phyloP scores from a whole-genome alignment of 2,797 vertebrate species.

The Chelidonichthys spinosus region DNA sequence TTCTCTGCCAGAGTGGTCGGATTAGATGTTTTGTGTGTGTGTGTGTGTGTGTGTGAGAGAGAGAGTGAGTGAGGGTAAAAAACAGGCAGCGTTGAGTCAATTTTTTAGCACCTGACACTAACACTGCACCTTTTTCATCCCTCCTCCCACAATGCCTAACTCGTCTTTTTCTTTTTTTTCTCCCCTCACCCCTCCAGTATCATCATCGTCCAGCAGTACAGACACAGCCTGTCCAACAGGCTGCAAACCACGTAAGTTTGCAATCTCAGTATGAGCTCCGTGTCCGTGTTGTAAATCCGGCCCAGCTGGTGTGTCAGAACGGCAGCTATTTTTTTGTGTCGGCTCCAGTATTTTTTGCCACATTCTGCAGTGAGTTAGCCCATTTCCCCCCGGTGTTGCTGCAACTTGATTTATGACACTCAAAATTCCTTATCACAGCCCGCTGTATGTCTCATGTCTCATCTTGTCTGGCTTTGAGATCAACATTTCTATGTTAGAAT shows the following conservation, averaged over 20 bases:
- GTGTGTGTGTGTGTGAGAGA: neutral
- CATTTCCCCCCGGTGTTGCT: neutral
- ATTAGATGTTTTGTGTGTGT: slow-evolving; percentile 75
- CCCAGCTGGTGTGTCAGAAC: slow-evolving; percentile 42
- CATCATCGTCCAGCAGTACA: slow-evolving; percentile 36
- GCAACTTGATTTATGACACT: slow-evolving; percentile 10
- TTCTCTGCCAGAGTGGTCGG: slow-evolving; percentile 71
- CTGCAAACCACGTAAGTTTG: slow-evolving; percentile 70
- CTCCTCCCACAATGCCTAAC: slow-evolving; percentile 51
- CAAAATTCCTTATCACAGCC: slow-evolving; percentile 35
- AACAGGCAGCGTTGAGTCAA: slow-evolving; percentile 59
- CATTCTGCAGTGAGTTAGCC: slow-evolving; percentile 8
- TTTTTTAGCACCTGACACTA: slow-evolving; percentile 76
- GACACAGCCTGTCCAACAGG: slow-evolving; percentile 40
- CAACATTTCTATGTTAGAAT: slow-evolving; percentile 2
- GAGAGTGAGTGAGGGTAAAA: neutral
- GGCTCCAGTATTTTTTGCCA: slow-evolving; percentile 15
- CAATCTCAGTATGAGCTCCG: neutral
- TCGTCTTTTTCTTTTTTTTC: neutral
- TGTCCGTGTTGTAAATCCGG: slow-evolving; percentile 15
- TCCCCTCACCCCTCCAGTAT: slow-evolving; percentile 16
- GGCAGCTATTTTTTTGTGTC: neutral
- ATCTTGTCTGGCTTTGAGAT: slow-evolving; percentile 4
- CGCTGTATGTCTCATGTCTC: neutral
- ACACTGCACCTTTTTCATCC: slow-evolving; percentile 77